Base-by-base conservation (phyloP, 2,113 vertebrate species). In the Elephantulus edwardii region DNA sequence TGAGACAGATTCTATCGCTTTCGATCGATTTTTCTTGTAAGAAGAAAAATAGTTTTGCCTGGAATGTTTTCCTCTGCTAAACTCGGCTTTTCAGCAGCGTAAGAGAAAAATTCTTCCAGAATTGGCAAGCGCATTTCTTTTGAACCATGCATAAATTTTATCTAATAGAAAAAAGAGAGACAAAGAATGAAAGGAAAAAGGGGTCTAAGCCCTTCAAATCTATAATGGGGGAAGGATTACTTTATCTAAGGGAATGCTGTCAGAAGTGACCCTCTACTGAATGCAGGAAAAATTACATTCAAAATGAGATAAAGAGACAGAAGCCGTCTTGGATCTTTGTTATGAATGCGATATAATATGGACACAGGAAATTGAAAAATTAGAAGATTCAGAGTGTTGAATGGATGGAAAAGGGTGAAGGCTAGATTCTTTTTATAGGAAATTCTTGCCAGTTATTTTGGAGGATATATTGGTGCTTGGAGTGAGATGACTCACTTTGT, bases 401-500 rank as follows among this genome's bases (percentile, higher is more conserved):
- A 92, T 95, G 95, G 93, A 96, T 93, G 95, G 88, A 97, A 96
- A 96, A 96, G 84, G 97, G 95, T 64, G 20, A 95, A 96, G 95
- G 96, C 95, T 96, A 95, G 93, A 97, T 62, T 85, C 91, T 96
- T 96, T 97, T 96, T 95, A 95, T 46, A 70, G 94, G 91, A 97
- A 97, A 93, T 75, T 95, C 93, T 97, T 97, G 97, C 97, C 97
- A 97, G 93, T 97, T 96, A 91, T 97, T 88, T 97, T 98, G 97
- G 97, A 98, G 94, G 96, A 96, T 97, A 96, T 97, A 97, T 94
- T 97, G 97, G 95, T 98, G 97, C 96, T 97, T 98, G 97, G 97
- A 98, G 96, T 94, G 90, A 97, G 97, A 98, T 98, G 97, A 98
- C 96, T 98, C 98, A 98, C 90, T 98, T 97, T 93, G 92, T 97